phyloP scores from a whole-genome alignment of 2,113 vertebrate genomes.

The Coptodon bakossiorum region DNA sequence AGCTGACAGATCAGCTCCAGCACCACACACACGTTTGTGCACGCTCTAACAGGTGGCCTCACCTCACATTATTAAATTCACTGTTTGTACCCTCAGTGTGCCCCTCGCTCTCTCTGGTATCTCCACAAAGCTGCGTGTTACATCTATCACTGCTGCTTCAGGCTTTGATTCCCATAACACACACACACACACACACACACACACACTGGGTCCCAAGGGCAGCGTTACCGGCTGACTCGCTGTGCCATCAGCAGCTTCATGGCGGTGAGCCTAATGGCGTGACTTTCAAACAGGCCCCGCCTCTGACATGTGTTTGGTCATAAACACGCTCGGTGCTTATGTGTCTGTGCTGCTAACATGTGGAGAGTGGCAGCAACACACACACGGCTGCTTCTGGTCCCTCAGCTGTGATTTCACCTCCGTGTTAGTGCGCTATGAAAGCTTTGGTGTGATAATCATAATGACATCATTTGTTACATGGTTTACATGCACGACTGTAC shows the following conservation, averaged over 20 bases:
- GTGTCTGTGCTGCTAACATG: constrained; percentile 17
- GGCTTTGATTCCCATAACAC: background rate
- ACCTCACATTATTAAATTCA: background rate
- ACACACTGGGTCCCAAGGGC: constrained; percentile 29
- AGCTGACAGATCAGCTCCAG: background rate
- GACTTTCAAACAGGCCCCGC: constrained; percentile 40
- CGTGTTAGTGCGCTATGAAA: constrained; percentile 73
- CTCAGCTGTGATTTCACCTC: background rate
- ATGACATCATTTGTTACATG: background rate
- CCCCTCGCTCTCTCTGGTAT: background rate
- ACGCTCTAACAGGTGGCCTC: background rate
- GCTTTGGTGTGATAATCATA: background rate
- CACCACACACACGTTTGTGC: background rate
- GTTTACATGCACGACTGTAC: background rate
- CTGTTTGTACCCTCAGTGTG: background rate
- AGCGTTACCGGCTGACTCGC: constrained; percentile 24
- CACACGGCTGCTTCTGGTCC: background rate
- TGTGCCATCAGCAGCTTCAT: constrained; percentile 40
- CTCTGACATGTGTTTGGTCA: constrained; percentile 35
- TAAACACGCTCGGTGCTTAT: constrained; percentile 7
- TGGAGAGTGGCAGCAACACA: constrained; percentile 25
- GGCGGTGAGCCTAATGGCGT: constrained; percentile 50
- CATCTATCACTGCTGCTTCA: constrained; percentile 17
- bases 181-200: background rate
- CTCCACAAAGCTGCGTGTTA: background rate